Percentiles rank a stretch among this genome's conserved stretches.
Conservation (phyloP, 1,140 invertebrate genomes). For the Chelonus insularis region DNA sequence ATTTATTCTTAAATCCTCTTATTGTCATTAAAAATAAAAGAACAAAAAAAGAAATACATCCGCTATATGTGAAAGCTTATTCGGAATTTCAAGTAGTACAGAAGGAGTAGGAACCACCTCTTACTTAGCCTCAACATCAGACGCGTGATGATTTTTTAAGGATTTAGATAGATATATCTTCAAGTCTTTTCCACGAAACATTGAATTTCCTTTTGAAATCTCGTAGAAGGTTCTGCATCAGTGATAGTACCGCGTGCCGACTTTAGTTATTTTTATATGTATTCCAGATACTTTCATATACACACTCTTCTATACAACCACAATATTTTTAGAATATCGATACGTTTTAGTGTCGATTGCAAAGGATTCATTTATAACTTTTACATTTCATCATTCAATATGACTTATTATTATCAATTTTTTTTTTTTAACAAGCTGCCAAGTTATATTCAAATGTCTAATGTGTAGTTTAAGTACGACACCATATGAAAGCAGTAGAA, state of each 20-base stretch:
- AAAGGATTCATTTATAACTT: too few species aligned
- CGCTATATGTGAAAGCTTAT: slow-evolving; percentile 36
- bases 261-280: background rate
- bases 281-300: too few species aligned
- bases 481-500: too few species aligned
- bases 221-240: background rate
- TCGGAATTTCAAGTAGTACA: slow-evolving; percentile 43
- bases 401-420: too few species aligned
- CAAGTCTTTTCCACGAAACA: background rate
- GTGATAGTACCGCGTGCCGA: background rate
- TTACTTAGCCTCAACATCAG: background rate
- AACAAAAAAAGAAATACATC: slow-evolving; percentile 32
- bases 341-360: too few species aligned
- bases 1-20: too few species aligned
- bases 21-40: background rate
- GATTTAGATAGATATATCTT: slow-evolving; percentile 25
- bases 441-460: too few species aligned
- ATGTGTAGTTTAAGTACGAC: too few species aligned
- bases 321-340: too few species aligned
- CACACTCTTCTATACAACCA: too few species aligned
- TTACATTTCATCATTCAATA: too few species aligned
- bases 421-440: too few species aligned
- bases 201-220: slow-evolving; percentile 1
- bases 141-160: slow-evolving; percentile 42
- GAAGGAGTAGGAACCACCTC: slow-evolving; percentile 28